phyloP scores from a whole-genome alignment of 2,888 invertebrate genomes.

The Pterostichus niger region DNA sequence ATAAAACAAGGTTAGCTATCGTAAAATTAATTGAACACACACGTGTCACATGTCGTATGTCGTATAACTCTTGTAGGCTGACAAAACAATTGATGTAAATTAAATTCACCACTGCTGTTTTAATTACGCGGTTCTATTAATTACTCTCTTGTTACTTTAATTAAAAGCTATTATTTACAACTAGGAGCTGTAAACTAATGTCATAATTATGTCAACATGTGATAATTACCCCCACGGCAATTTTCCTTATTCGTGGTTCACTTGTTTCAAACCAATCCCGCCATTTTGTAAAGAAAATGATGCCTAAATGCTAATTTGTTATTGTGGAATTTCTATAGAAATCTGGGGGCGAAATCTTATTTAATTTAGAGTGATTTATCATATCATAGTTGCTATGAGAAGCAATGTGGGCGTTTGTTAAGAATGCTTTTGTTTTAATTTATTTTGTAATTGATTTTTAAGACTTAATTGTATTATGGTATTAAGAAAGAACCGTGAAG shows the following conservation, averaged over 20 bases:
- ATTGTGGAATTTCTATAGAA: conserved; percentile 9
- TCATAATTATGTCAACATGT: conserved; percentile 53
- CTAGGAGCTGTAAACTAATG: conserved; percentile 51
- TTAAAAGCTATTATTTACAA: conserved; percentile 62
- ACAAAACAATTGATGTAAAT: conserved; percentile 57
- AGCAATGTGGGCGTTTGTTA: conserved; percentile 1
- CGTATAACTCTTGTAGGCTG: conserved; percentile 25
- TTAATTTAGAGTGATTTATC: not conserved
- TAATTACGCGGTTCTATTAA: conserved; percentile 62
- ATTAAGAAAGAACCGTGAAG: not conserved
- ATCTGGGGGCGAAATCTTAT: not conserved
- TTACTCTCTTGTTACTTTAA: conserved; percentile 61
- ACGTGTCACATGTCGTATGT: not conserved
- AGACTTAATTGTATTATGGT: not conserved
- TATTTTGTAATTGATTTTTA: conserved; percentile 8
- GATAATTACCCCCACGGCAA: conserved; percentile 16
- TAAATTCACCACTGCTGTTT: conserved; percentile 54
- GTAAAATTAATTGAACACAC: too few relatives aligned
- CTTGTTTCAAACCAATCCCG: not conserved
- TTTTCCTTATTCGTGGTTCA: conserved; percentile 22
- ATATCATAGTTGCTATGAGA: not conserved
- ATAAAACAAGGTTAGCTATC: not conserved
- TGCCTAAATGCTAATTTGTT: conserved; percentile 1
- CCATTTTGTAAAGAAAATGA: conserved; percentile 31
- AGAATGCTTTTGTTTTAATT: conserved; percentile 21